Evolutionary conservation across 2,113 vertebrate species (phyloP), one percentile per base, ranked within the genome.

Genomic region (Setophaga coronata): DNA sequence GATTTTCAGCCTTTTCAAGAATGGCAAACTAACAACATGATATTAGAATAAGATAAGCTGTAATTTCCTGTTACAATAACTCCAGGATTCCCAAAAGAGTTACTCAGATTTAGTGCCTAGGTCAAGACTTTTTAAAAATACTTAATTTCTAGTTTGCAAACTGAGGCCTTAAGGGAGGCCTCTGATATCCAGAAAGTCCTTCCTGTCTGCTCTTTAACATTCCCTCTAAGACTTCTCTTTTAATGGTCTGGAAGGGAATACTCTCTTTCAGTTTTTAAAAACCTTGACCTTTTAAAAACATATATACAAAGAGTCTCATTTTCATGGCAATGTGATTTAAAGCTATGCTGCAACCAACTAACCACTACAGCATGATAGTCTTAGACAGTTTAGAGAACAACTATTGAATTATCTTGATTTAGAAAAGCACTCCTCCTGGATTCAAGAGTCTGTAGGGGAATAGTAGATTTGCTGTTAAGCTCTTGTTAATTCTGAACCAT

Each of bases 401-500:
- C 62, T 82, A 67, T 12, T 62, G 29, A 92, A 77, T 40, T 14
- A 74, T 65, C 33, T 47, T 64, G 56, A 65, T 90, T 62, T 64
- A 79, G 43, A 79, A 91, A 92, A 93, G 72, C 20, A 54, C 24
- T 65, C 71, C 58, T 88, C 38, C 34, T 62, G 65, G 60, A 89
- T 79, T 94, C 72, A 61, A 1, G 43, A 56, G 36, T 31, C 65
- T 71, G 23, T 21, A 74, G 56, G 40, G 76, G n/a, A 92, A 67
- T 50, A 93, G 58, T 19, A 90, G 76, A 64, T 85, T 50, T 91
- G 48, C 58, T 64, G 58, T 71, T 93, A 91, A 92, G 34, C 43
- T 72, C 87, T 89, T 92, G 53, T 58, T 97, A 95, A 92, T 87
- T 76, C 87, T 92, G 56, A 92, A 3, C 50, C 18, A 5, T 66